phyloP scores from a whole-genome alignment of 2,797 vertebrate genomes.

The Hippopotamyrus pictus region DNA sequence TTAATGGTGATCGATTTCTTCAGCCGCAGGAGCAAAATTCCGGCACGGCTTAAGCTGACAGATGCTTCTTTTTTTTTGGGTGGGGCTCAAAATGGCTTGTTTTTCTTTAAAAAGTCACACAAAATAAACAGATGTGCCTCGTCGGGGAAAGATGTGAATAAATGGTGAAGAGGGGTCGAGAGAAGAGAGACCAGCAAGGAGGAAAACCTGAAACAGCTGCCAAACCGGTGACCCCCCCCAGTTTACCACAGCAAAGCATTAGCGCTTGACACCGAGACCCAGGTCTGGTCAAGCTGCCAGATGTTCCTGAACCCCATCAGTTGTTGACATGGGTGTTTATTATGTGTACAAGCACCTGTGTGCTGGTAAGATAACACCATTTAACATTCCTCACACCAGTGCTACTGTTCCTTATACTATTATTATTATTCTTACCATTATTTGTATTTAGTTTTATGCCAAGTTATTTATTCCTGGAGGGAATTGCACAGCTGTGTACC shows the following conservation, averaged over 20 bases:
- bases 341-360: not conserved
- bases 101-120: not conserved
- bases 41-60: not conserved
- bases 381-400: not conserved
- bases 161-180: not conserved
- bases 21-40: not conserved
- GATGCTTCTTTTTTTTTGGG: not conserved
- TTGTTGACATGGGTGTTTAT: not conserved
- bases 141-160: not conserved
- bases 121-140: not conserved
- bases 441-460: not conserved
- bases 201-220: constrained; percentile 13
- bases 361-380: not conserved
- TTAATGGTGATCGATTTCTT: constrained; percentile 1
- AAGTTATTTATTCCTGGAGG: not conserved
- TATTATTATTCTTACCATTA: not conserved
- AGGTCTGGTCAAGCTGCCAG: constrained; percentile 13
- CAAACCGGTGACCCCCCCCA: not conserved
- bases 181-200: not conserved
- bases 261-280: not conserved
- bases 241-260: constrained; percentile 4
- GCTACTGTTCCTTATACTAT: not conserved
- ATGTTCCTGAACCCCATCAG: not conserved
- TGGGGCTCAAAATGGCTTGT: not conserved
- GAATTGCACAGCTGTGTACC: not conserved